Base-by-base conservation (phyloP, 2,888 invertebrate species). In the Eudemis profundana region DNA sequence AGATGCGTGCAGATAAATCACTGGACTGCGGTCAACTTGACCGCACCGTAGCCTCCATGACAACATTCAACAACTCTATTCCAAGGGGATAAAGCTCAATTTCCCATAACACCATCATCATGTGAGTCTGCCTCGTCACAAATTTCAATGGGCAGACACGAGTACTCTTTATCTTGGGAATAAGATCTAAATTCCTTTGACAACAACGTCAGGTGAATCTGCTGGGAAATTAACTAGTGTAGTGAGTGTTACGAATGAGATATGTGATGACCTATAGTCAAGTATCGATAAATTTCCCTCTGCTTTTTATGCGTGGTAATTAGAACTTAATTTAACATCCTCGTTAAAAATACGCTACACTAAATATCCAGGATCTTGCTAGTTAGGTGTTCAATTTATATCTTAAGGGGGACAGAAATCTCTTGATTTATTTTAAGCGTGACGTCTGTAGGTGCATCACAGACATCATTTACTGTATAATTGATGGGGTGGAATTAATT, bases 1-100 rank as follows among this genome's bases (percentile, higher is more conserved):
- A 86, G 90, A 90, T 90, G 87, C 87, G 78, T 81, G 79, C 85
- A 85, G 90, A 91, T 91, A 91, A 90, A 92, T 91, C 90, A 90
- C 90, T 74, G 78, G 72, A 50, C 75, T 75, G 68, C 65, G 62
- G 71, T 61, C 70, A 23, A 50, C 10, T 57, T 40, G 57, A 38
- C 50, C 57, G 51, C 33, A 59, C 19, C 51, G 8, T 10, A 40
- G 29, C 14, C 36, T 15, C 27, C 27, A 23, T 27, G 19, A 53
- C 27, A 17, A 59, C 14, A 10, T n/a, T 14, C 38, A 33, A 33
- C 29, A 10, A 36, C 59, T 33, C 23, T 60, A 60, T 38, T 2
- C 21, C 14, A 15, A 8, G 4, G 23, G 23, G 47, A 46, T 59
- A 59, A 47, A 46, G 38, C 14, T 23, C 47, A 21, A 47, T 47